A percentile compares a stretch with the other conserved stretches of the same genome.
These are phyloP conservation scores for Chionomys nivalis DNA, from an alignment of 2,113 vertebrate species.

Conservation along the genomic window DNA sequence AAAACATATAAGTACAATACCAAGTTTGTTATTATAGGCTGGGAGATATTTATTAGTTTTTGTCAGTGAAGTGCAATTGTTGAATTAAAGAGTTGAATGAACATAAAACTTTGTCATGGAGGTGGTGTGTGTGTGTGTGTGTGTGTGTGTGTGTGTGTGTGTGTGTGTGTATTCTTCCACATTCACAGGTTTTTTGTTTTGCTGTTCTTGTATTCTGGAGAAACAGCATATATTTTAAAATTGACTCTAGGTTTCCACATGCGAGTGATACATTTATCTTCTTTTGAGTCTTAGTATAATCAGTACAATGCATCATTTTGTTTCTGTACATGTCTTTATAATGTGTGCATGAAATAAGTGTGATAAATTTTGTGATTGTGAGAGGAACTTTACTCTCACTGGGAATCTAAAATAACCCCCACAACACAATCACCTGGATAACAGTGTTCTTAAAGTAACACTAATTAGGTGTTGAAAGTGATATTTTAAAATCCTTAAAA, in stretches of 20 bases:
- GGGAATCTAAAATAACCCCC: background rate
- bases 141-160: background rate
- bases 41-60: background rate
- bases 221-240: background rate
- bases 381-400: background rate
- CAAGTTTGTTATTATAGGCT: constrained; percentile 11
- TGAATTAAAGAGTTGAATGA: background rate
- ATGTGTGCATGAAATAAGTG: background rate
- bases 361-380: background rate
- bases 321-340: background rate
- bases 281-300: background rate
- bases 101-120: background rate
- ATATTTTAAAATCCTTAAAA: background rate
- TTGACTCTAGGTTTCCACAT: background rate
- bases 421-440: background rate
- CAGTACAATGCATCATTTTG: background rate
- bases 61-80: background rate
- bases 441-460: background rate
- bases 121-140: background rate
- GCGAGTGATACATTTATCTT: background rate
- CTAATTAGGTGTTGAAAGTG: background rate
- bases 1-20: background rate
- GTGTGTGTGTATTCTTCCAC: background rate
- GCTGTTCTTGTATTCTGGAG: background rate
- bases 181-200: background rate